Conservation (phyloP, 2,113 vertebrate species). For the Regulus satrapa region DNA sequence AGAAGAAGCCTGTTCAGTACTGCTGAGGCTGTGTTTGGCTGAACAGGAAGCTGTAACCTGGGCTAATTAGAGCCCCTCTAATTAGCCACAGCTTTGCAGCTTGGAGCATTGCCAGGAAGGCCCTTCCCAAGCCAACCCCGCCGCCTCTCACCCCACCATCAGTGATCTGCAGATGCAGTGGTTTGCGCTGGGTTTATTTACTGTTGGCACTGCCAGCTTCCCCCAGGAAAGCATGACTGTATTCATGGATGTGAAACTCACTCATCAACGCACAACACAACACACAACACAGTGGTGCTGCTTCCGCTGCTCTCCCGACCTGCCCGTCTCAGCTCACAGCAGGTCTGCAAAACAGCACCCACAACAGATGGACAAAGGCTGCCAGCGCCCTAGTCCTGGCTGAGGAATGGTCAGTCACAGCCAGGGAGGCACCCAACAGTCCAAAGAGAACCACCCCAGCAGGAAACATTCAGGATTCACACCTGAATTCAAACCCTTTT, state of each 20-base stretch:
- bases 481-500: neutral
- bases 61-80: neutral
- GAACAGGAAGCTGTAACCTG: neutral
- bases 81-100: neutral
- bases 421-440: neutral
- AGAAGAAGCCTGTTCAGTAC: neutral
- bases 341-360: neutral
- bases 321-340: neutral
- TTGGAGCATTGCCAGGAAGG: neutral
- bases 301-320: neutral
- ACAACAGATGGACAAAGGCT: neutral
- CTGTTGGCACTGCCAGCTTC: conserved; percentile 10
- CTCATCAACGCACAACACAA: neutral
- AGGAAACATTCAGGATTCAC: neutral
- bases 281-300: neutral
- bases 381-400: neutral
- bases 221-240: neutral
- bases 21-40: neutral
- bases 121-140: neutral
- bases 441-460: neutral
- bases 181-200: conserved; percentile 53
- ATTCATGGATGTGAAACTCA: neutral
- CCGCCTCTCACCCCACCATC: neutral
- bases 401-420: neutral
- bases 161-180: neutral